phyloP scores from a whole-genome alignment of 2,888 invertebrate genomes.

The Argyresthia albistria region DNA sequence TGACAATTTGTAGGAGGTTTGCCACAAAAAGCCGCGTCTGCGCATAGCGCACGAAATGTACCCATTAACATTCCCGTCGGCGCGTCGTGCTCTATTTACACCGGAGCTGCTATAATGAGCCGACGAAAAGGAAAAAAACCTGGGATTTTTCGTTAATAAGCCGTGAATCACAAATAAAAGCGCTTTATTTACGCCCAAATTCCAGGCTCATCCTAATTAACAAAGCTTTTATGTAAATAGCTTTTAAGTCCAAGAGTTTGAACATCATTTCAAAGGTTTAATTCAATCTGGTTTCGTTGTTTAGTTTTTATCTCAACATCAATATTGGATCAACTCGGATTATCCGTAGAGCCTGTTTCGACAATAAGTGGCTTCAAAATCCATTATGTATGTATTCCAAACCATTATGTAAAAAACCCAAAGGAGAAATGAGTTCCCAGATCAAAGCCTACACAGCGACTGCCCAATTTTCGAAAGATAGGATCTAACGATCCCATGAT shows the following conservation, averaged over 20 bases:
- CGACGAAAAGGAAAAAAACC: constrained; percentile 7
- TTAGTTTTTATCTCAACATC: neutral
- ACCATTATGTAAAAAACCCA: too few species aligned
- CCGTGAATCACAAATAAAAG: constrained; percentile 1
- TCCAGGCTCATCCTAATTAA: neutral
- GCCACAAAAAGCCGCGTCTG: constrained; percentile 27
- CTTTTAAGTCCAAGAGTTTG: too few species aligned
- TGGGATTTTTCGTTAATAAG: neutral
- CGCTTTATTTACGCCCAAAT: neutral
- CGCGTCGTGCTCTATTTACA: constrained; percentile 56
- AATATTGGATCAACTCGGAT: neutral
- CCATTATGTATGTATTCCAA: too few species aligned
- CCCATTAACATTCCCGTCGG: constrained; percentile 62
- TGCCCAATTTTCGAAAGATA: neutral
- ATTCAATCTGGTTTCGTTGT: neutral
- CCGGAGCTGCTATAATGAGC: constrained; percentile 31
- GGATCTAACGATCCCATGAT: neutral
- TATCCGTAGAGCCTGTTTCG: too few species aligned
- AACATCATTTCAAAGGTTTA: too few species aligned
- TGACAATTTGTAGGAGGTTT: constrained; percentile 6
- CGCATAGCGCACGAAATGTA: constrained; percentile 34
- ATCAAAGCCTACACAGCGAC: too few species aligned
- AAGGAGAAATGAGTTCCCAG: too few species aligned
- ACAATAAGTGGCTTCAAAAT: too few species aligned
- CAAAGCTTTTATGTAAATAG: neutral